Evolutionary conservation across 2,888 invertebrate genomes (phyloP), one percentile per base, ranked within the genome.

Genomic region (Labia minor): DNA sequence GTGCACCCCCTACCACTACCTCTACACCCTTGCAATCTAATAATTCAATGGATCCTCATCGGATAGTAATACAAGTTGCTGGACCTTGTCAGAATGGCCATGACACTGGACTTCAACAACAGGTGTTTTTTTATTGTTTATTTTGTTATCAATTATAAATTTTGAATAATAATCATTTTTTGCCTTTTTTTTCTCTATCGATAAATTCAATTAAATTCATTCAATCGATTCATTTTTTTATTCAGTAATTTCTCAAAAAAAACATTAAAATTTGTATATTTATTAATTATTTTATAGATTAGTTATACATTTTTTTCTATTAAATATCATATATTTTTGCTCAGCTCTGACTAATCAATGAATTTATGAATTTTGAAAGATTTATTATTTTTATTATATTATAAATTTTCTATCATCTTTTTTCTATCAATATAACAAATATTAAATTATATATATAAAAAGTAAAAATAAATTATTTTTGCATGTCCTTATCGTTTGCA

Each of bases 31-130:
- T 19, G 19, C 26, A 64, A 65, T n/a, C 62, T n/a, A 66, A 18
- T 37, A 61, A 19, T 21, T 26, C 10, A 64, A 67, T 33, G 18
- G 83, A 84, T 74, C 89, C 90, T 81, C 82, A 92, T 77, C 86
- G 90, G 77, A 88, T 92, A 81, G 90, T 92, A 73, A 92, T 92
- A 81, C 90, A 92, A 81, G 87, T 88, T 67, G 86, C 83, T 73
- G 84, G 84, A 69, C 82, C 72, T 65, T 18, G 68, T 65, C 61
- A 70, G 71, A 37, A 67, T 65, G 66, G 49, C 14, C 49, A 49
- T 16, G 49, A 49, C 49, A 69, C 14, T 33, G 20, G 1, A 63
- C 18, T 67, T 33, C 65, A 63, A 20, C 64, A 16, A 65, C 67
- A 21, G 65, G 65, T 65, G 65, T 67, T 67, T 65, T 49, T 49